phyloP scores from a whole-genome alignment of 2,797 vertebrate genomes.

The Sphenopsis melanotis region DNA sequence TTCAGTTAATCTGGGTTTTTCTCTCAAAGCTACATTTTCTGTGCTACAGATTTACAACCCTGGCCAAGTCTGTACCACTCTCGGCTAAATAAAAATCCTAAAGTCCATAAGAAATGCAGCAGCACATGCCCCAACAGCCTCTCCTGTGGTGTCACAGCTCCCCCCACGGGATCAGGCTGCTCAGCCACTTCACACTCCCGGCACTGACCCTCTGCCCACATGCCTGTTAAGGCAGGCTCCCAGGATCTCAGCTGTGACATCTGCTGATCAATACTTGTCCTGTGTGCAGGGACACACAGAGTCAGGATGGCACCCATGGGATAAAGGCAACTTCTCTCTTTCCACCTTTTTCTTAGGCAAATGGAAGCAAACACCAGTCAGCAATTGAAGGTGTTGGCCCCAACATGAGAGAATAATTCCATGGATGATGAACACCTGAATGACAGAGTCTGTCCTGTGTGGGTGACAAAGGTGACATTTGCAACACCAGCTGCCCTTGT shows the following conservation, averaged over 20 bases:
- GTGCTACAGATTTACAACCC: neutral
- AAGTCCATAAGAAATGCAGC: neutral
- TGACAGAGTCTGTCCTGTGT: neutral
- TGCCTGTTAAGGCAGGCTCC: neutral
- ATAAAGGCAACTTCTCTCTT: neutral
- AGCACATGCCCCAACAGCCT: neutral
- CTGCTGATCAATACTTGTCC: neutral
- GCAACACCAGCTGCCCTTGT: neutral
- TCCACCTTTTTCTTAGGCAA: neutral
- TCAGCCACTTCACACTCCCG: neutral
- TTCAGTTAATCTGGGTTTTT: neutral
- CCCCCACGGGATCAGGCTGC: neutral
- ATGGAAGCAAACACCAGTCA: neutral
- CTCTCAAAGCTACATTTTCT: neutral
- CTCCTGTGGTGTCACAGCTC: conserved; percentile 23
- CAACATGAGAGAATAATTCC: neutral
- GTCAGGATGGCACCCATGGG: neutral
- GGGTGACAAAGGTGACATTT: neutral
- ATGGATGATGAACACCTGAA: neutral
- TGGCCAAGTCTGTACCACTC: neutral
- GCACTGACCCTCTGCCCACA: neutral
- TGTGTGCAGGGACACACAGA: accelerated
- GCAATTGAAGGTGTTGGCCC: neutral
- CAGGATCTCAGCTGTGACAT: neutral
- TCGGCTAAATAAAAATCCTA: neutral